Percentiles rank a stretch among this genome's conserved stretches.
Evolutionary conservation across 1,140 invertebrate genomes (phyloP).

Genomic region (Arctopsyche grandis): DNA sequence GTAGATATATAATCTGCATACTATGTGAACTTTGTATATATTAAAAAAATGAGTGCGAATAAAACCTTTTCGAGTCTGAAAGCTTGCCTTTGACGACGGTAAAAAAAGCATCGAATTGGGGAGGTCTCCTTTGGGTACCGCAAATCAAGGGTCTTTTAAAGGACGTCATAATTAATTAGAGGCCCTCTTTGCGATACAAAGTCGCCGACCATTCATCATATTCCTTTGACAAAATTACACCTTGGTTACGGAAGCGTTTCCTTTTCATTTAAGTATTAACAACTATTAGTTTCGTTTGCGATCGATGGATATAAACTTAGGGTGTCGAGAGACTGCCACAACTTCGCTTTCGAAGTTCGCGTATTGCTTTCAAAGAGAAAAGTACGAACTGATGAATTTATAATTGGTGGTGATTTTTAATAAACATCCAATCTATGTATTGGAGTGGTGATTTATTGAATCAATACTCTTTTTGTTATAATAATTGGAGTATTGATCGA

Average conservation of each 20-base stretch:
- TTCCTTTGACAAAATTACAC: constrained; percentile 17
- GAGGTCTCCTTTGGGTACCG: background rate
- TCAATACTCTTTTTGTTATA: no score
- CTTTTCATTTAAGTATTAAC: background rate
- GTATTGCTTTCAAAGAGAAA: no score
- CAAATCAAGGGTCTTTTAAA: background rate
- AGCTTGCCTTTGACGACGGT: background rate
- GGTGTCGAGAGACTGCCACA: background rate
- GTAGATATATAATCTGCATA: no score
- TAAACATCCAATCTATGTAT: no score
- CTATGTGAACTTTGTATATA: no score
- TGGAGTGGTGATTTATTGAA: no score
- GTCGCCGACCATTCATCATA: background rate
- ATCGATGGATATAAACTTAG: background rate
- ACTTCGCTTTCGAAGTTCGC: no score
- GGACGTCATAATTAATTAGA: constrained; percentile 1
- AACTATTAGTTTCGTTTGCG: background rate
- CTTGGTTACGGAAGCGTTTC: background rate
- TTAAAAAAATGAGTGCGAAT: background rate
- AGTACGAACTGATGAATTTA: no score
- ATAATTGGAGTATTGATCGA: no score
- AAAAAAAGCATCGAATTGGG: background rate
- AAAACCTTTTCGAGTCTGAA: background rate
- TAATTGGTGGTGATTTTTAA: background rate
- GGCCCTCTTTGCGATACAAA: background rate